These are phyloP conservation scores for Cosmia pyralina DNA, from an alignment of 2,888 invertebrate genomes.

Conservation along the genomic window DNA sequence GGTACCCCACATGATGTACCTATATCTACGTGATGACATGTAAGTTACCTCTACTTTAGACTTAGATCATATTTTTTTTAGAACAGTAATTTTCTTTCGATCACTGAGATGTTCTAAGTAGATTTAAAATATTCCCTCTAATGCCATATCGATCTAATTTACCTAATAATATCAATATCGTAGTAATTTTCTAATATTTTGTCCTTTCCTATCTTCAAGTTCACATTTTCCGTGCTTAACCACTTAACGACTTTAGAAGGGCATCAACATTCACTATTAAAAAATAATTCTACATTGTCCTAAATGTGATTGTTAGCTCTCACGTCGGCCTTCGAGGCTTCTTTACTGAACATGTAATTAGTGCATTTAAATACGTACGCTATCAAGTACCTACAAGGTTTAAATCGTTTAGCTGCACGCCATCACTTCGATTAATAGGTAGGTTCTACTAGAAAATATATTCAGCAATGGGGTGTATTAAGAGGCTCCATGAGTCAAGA, in stretches of 20 bases:
- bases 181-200: no score
- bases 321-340: conserved; percentile 55
- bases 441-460: conserved; percentile 14
- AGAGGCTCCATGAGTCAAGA: not conserved
- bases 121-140: no score
- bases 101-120: no score
- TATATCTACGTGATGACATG: no score
- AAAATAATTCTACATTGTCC: conserved; percentile 6
- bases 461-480: not conserved
- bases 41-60: no score
- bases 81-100: no score
- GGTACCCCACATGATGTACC: no score
- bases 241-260: not conserved
- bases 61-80: no score
- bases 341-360: conserved; percentile 53
- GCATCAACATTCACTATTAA: not conserved
- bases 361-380: conserved; percentile 58
- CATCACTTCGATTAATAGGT: conserved; percentile 37
- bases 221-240: not conserved
- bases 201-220: not conserved
- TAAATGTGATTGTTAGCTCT: conserved; percentile 49
- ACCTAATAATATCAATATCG: no score
- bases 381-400: conserved; percentile 55
- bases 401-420: conserved; percentile 66
- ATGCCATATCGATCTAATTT: no score